Evolutionary conservation across 2,113 vertebrate genomes (phyloP).

Genomic region (Phalacrocorax brasilianus): DNA sequence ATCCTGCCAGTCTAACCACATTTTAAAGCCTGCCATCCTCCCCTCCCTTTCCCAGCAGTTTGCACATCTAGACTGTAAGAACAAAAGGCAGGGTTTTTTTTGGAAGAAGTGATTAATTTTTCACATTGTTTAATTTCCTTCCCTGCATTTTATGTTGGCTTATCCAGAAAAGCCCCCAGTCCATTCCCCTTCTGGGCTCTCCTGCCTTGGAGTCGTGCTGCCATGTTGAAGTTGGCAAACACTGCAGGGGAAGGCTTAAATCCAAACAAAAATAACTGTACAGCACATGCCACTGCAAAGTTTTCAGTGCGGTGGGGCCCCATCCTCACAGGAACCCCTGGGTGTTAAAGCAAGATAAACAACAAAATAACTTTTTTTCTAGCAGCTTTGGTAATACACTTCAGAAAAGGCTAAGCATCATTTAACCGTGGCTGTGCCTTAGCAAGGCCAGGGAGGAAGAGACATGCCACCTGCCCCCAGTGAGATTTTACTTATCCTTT

Average conservation of each 20-base stretch:
- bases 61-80: background rate
- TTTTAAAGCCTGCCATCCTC: background rate
- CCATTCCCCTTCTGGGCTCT: background rate
- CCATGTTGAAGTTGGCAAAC: background rate
- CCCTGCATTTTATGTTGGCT: background rate
- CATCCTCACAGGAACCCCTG: background rate
- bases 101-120: background rate
- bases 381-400: background rate
- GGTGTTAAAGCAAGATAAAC: background rate
- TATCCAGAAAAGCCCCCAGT: background rate
- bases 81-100: background rate
- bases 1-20: background rate
- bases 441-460: background rate
- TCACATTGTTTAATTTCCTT: background rate
- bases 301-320: background rate
- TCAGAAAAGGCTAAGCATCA: background rate
- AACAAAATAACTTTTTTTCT: background rate
- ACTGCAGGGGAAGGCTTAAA: background rate
- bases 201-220: background rate
- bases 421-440: background rate
- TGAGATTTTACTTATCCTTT: background rate
- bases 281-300: background rate
- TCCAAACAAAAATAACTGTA: background rate
- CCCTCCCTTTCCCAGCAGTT: background rate
- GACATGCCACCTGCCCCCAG: background rate